Percentiles rank a stretch among this genome's conserved stretches.
Evolutionary conservation across 1,140 invertebrate genomes (phyloP).

Genomic region (Elymnias hypermnestra): DNA sequence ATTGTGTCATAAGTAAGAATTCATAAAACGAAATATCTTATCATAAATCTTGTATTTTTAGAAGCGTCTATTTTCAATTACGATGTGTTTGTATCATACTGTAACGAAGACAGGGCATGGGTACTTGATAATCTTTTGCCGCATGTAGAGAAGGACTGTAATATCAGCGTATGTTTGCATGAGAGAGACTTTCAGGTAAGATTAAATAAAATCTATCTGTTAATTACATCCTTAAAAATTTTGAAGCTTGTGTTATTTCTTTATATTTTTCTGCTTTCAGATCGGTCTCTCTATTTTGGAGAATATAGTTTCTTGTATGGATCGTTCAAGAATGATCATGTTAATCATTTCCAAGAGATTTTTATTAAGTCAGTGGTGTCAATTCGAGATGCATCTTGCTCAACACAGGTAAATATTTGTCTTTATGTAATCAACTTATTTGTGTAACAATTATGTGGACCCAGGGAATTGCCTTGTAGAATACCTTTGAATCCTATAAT

Average conservation of each 20-base stretch:
- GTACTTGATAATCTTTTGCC: constrained; percentile 78
- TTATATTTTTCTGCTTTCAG: no score
- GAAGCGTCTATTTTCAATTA: no score
- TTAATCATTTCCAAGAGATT: constrained; percentile 78
- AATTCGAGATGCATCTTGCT: constrained; percentile 81
- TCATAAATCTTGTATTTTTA: no score
- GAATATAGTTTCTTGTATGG: constrained; percentile 81
- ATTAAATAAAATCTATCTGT: no score
- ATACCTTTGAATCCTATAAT: no score
- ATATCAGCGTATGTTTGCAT: constrained; percentile 78
- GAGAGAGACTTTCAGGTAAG: constrained; percentile 80
- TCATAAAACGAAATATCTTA: no score
- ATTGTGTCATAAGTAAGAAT: no score
- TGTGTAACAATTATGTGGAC: no score
- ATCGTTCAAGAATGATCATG: constrained; percentile 77
- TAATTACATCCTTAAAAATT: no score
- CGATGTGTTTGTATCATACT: constrained; percentile 81
- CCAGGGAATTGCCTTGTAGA: no score
- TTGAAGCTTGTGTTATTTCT: no score
- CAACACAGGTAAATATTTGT: constrained; percentile 76
- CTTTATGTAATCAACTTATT: no score
- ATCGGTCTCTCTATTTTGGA: constrained; percentile 79
- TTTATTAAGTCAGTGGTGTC: constrained; percentile 80
- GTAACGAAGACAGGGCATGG: constrained; percentile 78
- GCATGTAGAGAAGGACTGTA: constrained; percentile 75